Conservation (phyloP, 2,113 vertebrate species). For the Chaetops frenatus region DNA sequence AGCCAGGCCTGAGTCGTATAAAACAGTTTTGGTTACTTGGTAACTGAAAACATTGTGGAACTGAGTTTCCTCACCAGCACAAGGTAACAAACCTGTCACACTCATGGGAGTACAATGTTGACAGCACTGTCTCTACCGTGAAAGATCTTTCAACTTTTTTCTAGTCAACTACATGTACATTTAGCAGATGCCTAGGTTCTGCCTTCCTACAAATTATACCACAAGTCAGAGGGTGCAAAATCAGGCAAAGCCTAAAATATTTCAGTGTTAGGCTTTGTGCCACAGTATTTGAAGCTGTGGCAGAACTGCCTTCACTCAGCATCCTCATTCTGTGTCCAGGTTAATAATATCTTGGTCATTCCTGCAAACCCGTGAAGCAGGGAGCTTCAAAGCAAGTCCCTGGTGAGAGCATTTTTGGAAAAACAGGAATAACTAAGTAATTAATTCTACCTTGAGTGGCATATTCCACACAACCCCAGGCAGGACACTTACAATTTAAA, state of each 20-base stretch:
- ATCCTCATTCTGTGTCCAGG: background rate
- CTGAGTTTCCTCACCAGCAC: background rate
- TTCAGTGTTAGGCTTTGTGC: background rate
- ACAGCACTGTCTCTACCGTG: background rate
- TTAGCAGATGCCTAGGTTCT: background rate
- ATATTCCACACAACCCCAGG: background rate
- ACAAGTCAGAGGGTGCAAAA: background rate
- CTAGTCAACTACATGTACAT: background rate
- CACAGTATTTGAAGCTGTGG: background rate
- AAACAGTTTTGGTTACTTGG: background rate
- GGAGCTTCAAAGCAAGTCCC: background rate
- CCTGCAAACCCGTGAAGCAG: background rate
- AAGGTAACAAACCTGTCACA: background rate
- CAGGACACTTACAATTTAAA: background rate
- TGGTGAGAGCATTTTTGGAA: background rate
- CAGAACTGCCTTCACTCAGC: background rate
- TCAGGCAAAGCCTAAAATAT: background rate
- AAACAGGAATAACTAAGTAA: background rate
- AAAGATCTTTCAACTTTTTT: background rate
- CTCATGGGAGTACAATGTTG: background rate
- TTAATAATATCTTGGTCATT: background rate
- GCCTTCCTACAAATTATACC: background rate
- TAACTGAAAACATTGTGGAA: background rate
- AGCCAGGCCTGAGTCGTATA: background rate
- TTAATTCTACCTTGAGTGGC: background rate